Conservation (phyloP, 1,140 invertebrate genomes). For the Neodiprion lecontei region DNA sequence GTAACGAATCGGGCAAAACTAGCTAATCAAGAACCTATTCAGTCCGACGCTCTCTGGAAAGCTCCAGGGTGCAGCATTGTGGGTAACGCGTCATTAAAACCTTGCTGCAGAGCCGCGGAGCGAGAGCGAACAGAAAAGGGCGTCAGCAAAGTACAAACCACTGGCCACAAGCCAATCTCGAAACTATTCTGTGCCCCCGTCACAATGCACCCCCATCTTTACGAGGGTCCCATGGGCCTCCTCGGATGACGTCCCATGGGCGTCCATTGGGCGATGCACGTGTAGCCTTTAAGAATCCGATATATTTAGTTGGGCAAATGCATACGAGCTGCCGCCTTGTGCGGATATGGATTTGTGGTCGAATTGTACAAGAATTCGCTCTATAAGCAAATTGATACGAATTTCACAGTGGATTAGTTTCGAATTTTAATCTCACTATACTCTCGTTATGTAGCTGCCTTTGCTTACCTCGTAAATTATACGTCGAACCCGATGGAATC, state of each 20-base stretch:
- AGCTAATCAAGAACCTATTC: constrained; percentile 46
- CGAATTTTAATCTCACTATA: too few species aligned
- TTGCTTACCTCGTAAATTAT: not conserved
- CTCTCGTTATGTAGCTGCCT: too few species aligned
- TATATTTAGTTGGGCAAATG: not conserved
- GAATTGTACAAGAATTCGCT: not conserved
- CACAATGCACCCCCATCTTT: constrained; percentile 45
- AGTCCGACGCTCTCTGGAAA: constrained; percentile 23
- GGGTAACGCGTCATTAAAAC: constrained; percentile 43
- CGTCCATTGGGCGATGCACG: not conserved
- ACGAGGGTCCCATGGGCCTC: constrained; percentile 39
- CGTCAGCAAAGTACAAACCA: constrained; percentile 31
- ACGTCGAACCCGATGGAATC: not conserved
- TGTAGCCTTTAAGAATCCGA: not conserved
- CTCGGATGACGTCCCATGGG: not conserved
- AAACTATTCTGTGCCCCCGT: constrained; percentile 21
- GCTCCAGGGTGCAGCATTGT: constrained; percentile 25
- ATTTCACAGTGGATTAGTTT: not conserved
- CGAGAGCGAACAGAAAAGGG: constrained; percentile 42
- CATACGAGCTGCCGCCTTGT: not conserved
- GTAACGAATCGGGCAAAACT: constrained; percentile 43
- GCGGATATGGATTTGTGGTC: not conserved
- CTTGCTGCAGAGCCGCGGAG: constrained; percentile 38
- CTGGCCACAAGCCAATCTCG: constrained; percentile 35
- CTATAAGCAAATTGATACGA: not conserved